Percentiles rank a stretch among this genome's conserved stretches.
These are phyloP conservation scores for Deroptyus accipitrinus DNA, from an alignment of 2,113 vertebrate genomes.

Conservation along the genomic window DNA sequence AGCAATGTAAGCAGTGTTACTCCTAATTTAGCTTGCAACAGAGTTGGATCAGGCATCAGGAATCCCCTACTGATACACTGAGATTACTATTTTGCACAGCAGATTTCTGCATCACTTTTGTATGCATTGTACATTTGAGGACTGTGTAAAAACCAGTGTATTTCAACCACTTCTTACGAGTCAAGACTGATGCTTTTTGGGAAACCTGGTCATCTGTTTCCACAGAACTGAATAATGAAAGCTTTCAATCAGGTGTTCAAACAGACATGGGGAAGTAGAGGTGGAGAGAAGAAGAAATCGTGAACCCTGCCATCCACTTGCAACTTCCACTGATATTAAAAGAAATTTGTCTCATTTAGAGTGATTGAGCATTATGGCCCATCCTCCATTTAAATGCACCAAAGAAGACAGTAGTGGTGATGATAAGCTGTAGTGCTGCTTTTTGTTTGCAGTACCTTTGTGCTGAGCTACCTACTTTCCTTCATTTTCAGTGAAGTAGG, in stretches of 20 bases:
- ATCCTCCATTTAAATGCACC: not conserved
- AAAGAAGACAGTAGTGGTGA: not conserved
- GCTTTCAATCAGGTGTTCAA: not conserved
- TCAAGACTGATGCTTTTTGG: not conserved
- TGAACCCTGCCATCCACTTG: not conserved
- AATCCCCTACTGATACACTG: not conserved
- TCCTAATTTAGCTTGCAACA: not conserved
- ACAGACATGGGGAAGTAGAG: not conserved
- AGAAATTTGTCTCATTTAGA: not conserved
- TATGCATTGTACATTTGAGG: not conserved
- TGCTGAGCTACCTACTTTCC: not conserved
- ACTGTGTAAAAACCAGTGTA: not conserved
- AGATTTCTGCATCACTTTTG: not conserved
- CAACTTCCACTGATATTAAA: not conserved
- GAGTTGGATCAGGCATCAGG: not conserved
- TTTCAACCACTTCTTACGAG: accelerated
- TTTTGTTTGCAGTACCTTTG: not conserved
- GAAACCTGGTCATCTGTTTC: not conserved
- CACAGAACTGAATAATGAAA: not conserved
- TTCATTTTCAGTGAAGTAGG: not conserved
- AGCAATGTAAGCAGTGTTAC: not conserved
- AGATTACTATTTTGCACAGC: not conserved
- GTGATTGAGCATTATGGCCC: not conserved
- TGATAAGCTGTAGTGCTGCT: not conserved
- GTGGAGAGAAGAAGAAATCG: not conserved